A percentile compares a stretch with the other conserved stretches of the same genome.
Conservation (phyloP, 2,113 vertebrate genomes). For the human (Homo sapiens) region GRCh38 chr2:182725501-182726000, state of each 20-base stretch:
- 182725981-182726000: neutral
- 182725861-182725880: neutral
- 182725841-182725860: neutral
- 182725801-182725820: neutral
- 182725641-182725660: neutral
- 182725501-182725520: neutral
- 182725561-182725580: neutral
- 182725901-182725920: neutral
- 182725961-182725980: neutral
- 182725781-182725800: neutral
- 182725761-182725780: neutral
- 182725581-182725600: neutral
- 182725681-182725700: neutral
- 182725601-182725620: neutral
- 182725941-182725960: neutral
- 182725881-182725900: neutral
- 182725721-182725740: neutral
- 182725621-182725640: neutral
- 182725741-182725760: neutral
- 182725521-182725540: neutral
- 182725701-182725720: neutral
- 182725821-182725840: neutral
- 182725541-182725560: neutral
- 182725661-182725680: neutral
- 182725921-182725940: neutral